Evolutionary conservation across 2,113 vertebrate genomes (phyloP), one percentile per base, ranked within the genome.

Genomic region (Thunnus maccoyii): DNA sequence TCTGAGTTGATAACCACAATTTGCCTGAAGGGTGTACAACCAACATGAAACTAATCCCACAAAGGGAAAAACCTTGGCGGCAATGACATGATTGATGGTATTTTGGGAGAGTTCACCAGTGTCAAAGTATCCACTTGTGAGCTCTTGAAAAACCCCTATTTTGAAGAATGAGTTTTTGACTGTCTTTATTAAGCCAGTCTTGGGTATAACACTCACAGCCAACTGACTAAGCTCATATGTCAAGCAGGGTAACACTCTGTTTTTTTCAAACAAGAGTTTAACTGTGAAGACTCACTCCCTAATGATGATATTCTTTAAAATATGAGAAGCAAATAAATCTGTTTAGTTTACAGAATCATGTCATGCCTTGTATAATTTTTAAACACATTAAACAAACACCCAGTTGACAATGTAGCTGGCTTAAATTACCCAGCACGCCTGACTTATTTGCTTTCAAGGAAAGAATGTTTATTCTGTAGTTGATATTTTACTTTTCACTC

Each of bases 71-170:
- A 46, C 55, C 32, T 75, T 4, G 17, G 84, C 62, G 20, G 84
- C 77, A 73, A 20, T 13, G 77, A 36, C 80, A 80, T 88, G 89
- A 92, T 87, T 88, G 76, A 92, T 90, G 78, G 76, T 41, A 22
- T 81, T 91, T 80, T 56, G 46, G 70, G 65, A 76, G 87, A 86
- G 88, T 86, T 91, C 80, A 89, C 51, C 55, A 46, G 64, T 84
- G 79, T 90, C 83, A 85, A 66, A 87, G 80, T 79, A 88, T 85
- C 88, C 82, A 84, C 84, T 89, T 89, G 72, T 87, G 83, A 57
- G 51, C 82, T 81, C 68, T 80, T 84, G 55, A 86, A 85, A 79
- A 84, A 61, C 3, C 51, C 48, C 22, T 14, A 56, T 56, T 78
- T 85, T 89, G 76, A 91, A 76, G 73, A 77, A 93, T 84, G 70